Base-by-base conservation (phyloP, 2,888 invertebrate genomes). In the Panopea generosa region DNA sequence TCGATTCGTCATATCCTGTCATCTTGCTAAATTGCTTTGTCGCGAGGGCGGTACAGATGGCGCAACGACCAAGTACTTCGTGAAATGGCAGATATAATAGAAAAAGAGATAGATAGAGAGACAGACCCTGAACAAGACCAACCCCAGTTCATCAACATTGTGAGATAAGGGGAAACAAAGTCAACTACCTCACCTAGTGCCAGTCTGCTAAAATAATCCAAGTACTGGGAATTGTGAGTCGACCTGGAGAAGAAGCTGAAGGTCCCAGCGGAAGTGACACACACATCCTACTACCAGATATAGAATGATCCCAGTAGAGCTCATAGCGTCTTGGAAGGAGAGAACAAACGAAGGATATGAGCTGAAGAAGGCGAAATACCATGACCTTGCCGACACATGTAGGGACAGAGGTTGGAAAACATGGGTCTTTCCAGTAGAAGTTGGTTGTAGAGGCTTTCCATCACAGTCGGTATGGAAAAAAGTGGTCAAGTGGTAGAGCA, bases 391-490 rank as follows among this genome's bases (percentile, higher is more conserved):
- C 14, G 11, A 33, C 11, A 33, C 11, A 33, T 52, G 52, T 16
- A 52, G 22, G 4, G 24, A 52, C 52, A 52, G 20, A 11, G 52
- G 24, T 9, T 52, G 52, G 52, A 47, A 47, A 47, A 47, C 47
- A 47, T 47, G 47, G 47, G 4, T 20, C 4, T 47, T 47, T 20
- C 33, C 33, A 11, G 33, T 33, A 11, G 33, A 33, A 33, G 33
- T 33, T 33, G 33, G 33, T 4, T 33, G 33, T 11, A 33, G 33
- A 11, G 4, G 33, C 33, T 33, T 33, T 11, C 33, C 33, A 33
- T 4, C 33, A 33, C 33, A 33, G 33, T 33, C 33, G 11, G 6
- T 33, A 11, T 33, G 33, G 11, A 33, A 11, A 33, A 33, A n/a
- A n/a, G n/a, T n/a, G n/a, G n/a, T n/a, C n/a, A n/a, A n/a, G n/a